Percentiles rank a stretch among this genome's conserved stretches.
Evolutionary conservation across 2,113 vertebrate genomes (phyloP).

Genomic region (Cyprinodon variegatus): DNA sequence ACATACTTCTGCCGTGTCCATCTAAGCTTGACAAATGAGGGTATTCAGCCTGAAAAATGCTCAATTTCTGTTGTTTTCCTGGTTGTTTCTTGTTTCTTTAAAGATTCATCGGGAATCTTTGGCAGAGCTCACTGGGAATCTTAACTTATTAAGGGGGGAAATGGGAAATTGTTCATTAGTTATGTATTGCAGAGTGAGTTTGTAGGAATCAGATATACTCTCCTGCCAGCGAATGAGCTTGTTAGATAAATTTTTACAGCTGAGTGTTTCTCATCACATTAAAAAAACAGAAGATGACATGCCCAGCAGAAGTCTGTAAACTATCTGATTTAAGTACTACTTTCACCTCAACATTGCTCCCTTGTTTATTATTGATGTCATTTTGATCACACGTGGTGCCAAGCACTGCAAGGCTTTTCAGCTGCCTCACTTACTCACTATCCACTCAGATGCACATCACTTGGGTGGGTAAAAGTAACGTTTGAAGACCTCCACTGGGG

Average conservation of each 20-base stretch:
- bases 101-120: conserved; percentile 60
- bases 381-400: conserved; percentile 39
- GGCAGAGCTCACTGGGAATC: conserved; percentile 36
- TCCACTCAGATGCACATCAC: conserved; percentile 51
- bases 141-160: conserved; percentile 61
- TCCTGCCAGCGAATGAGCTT: conserved; percentile 15
- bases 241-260: conserved; percentile 22
- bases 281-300: conserved; percentile 29
- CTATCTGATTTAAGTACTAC: conserved; percentile 46
- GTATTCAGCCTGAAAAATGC: conserved; percentile 53
- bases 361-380: conserved; percentile 60
- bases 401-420: conserved; percentile 41
- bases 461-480: conserved; percentile 52
- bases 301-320: conserved; percentile 22
- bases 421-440: conserved; percentile 37
- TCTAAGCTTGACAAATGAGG: conserved; percentile 56
- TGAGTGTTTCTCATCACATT: conserved; percentile 37
- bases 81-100: conserved; percentile 40
- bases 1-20: conserved; percentile 42
- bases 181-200: conserved; percentile 55
- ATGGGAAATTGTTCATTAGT: conserved; percentile 58
- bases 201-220: conserved; percentile 22
- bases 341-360: conserved; percentile 43
- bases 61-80: conserved; percentile 42
- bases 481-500: conserved; percentile 63